Percentiles rank a stretch among this genome's conserved stretches.
Evolutionary conservation across 2,888 invertebrate species (phyloP).

Genomic region (Tethea ocularis): DNA sequence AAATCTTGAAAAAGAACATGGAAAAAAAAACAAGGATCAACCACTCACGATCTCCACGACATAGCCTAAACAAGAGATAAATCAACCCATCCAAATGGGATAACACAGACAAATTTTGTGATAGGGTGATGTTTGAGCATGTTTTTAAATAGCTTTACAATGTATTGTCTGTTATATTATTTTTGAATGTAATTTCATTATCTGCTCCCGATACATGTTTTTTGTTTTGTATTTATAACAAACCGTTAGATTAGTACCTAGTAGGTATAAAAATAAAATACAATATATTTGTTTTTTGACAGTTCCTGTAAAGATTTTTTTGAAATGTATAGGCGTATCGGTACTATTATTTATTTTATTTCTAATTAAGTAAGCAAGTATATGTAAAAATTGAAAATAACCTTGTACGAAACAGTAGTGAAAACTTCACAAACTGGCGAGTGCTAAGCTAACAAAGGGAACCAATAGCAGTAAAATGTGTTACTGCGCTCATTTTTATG

Average conservation of each 20-base stretch:
- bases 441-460: slow-evolving; percentile 50
- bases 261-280: too few relatives aligned
- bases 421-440: slow-evolving; percentile 23
- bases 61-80: slow-evolving; percentile 76
- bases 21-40: slow-evolving; percentile 60
- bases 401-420: slow-evolving; percentile 22
- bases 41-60: slow-evolving; percentile 45
- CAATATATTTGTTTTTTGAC: too few relatives aligned
- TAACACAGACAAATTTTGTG: slow-evolving; percentile 79
- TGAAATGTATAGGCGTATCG: too few relatives aligned
- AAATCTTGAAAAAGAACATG: slow-evolving; percentile 1
- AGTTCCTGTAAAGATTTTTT: too few relatives aligned
- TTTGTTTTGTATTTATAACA: too few relatives aligned
- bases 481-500: slow-evolving; percentile 64
- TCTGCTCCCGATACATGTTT: slow-evolving; percentile 10
- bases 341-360: too few relatives aligned
- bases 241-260: too few relatives aligned
- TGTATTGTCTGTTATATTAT: slow-evolving; percentile 73
- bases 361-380: too few relatives aligned
- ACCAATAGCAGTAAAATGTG: slow-evolving; percentile 55
- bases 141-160: slow-evolving; percentile 78
- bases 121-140: slow-evolving; percentile 70
- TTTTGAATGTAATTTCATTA: slow-evolving; percentile 15
- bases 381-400: slow-evolving; percentile 6
- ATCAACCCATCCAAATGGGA: slow-evolving; percentile 79